Base-by-base conservation (phyloP, 2,888 invertebrate genomes). In the Mesoligia furuncula region DNA sequence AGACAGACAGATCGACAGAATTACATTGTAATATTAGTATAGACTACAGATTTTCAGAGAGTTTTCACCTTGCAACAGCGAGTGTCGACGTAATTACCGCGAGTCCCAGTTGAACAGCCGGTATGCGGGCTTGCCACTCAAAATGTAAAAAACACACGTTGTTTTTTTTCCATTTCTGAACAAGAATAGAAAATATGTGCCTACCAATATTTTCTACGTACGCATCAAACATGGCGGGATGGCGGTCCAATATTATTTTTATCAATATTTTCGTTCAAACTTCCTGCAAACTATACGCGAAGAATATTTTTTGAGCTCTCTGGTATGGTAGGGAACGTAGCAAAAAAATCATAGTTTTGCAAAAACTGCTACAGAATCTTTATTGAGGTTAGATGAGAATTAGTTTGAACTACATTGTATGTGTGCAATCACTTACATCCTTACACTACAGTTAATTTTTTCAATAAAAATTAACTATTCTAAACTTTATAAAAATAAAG, bases 221-320 rank as follows among this genome's bases (percentile, higher is more conserved):
- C 70, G 61, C 81, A 69, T 51, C 72, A 73, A 76, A 84, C 68
- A 69, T 57, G 13, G 45, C 65, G 61, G 57, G 31, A 62, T 68
- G 61, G 36, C 7, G 62, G 73, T 17, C 36, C 68, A 81, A 85
- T 81, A 83, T 75, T 83, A 81, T 83, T 75, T 75, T 72, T 72
- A 76, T 36, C 71, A 69, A 85, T 85, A 83, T 85, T 83, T 81
- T 83, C 61, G 54, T 76, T 72, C 36, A 27, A 72, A 81, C 54
- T 85, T 68, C 64, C 71, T 62, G 76, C 36, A 61, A 68, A 85
- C 71, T 54, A 61, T 84, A 51, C 42, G 54, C 27, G 48, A 65
- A 83, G 59, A 61, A 69, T 83, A 65, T 76, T 85, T 85, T 72
- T 81, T 5, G 48, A 54, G n/a, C 24, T 66, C 15, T 45, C n/a